Evolutionary conservation across 2,888 invertebrate species (phyloP), one percentile per base, ranked within the genome.

Genomic region (Harpagoxenus sublaevis): DNA sequence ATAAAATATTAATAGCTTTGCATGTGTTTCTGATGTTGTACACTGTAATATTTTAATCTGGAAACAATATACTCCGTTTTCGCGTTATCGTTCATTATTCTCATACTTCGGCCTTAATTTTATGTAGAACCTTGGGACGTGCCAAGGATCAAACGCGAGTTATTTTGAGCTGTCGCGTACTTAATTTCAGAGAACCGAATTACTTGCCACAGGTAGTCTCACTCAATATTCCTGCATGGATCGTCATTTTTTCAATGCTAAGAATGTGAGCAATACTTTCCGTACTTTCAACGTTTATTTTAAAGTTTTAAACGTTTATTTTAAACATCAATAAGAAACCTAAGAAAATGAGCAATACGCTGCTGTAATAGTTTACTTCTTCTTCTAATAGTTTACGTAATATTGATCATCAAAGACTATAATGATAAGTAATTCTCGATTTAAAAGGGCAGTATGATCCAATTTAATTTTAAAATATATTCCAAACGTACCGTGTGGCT

Each of bases 101-200:
- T 88, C 85, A 85, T 84, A 83, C 87, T 90, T 88, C 86, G 86
- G 90, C 90, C 89, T 89, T 89, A 89, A 91, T 92, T 91, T 91
- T 88, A 87, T n/a, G 86, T 65, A 85, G 87, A 87, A 88, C 89
- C 87, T 87, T 91, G 88, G 87, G 83, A 89, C 87, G 91, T 93
- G 92, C 93, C 93, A 93, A 93, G 92, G 92, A 93, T 92, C 89
- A 89, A 88, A 88, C 87, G 84, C 77, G 70, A 90, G 91, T 93
- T 93, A 93, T 93, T 93, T 93, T 91, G 88, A 90, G 92, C 91
- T 87, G 89, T 90, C 90, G 90, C 92, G 89, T 90, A 90, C 89
- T 92, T 91, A 89, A 91, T 92, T 93, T 91, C 91, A 85, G 82
- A 92, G 91, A 91, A 91, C 89, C 88, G 86, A 91, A 93, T 93